Evolutionary conservation across 2,888 invertebrate species (phyloP).

Genomic region (Liodrosophila aerea): DNA sequence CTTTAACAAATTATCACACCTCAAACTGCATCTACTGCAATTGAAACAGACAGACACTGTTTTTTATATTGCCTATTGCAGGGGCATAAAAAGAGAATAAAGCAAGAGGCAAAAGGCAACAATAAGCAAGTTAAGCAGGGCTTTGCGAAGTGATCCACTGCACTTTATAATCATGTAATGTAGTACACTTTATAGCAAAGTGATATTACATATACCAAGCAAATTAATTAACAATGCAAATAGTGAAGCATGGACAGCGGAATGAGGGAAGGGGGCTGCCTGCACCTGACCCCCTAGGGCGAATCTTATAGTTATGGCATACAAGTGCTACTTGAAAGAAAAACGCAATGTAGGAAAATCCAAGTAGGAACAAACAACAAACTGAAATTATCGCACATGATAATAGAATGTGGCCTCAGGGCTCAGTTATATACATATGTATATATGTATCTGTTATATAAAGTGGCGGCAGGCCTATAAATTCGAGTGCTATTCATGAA

Average conservation of each 20-base stretch:
- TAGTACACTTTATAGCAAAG: not conserved
- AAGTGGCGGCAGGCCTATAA: slow-evolving; percentile 13
- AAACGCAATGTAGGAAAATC: slow-evolving; percentile 10
- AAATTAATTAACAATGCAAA: slow-evolving; percentile 74
- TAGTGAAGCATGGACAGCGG: slow-evolving; percentile 16
- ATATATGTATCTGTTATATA: slow-evolving; percentile 15
- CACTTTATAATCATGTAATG: slow-evolving; percentile 20
- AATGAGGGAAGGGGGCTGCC: not conserved
- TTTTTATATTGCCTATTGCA: slow-evolving; percentile 36
- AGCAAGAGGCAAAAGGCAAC: not conserved
- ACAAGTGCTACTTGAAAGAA: slow-evolving; percentile 58
- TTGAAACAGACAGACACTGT: slow-evolving; percentile 10
- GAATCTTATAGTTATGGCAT: slow-evolving; percentile 66
- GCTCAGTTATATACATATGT: too few relatives aligned
- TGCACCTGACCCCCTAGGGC: slow-evolving; percentile 32
- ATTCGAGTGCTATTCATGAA: slow-evolving; percentile 36
- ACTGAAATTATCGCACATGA: slow-evolving; percentile 56
- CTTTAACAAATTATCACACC: not conserved
- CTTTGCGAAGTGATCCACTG: slow-evolving; percentile 39
- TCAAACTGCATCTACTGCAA: not conserved
- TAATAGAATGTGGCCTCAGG: slow-evolving; percentile 39
- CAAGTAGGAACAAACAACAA: slow-evolving; percentile 10
- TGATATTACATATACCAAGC: slow-evolving; percentile 41
- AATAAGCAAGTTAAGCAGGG: slow-evolving; percentile 35
- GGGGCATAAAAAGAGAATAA: slow-evolving; percentile 8